Base-by-base conservation (phyloP, 2,888 invertebrate genomes). In the Coecobrya sp. region DNA sequence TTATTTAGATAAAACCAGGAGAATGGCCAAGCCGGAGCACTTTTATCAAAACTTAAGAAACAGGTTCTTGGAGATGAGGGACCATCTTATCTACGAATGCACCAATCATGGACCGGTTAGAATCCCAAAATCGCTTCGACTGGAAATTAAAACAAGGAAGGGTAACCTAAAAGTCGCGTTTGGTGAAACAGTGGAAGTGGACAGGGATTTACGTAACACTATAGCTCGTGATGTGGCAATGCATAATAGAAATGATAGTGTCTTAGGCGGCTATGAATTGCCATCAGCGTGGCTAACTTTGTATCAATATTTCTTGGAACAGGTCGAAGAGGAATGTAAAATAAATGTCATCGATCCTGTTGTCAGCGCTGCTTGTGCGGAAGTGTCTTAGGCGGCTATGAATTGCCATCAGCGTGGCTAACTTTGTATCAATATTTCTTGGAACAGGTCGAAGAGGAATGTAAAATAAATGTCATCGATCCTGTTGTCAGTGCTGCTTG, bases 31-130 rank as follows among this genome's bases (percentile, higher is more conserved):
- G 8, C 1, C 11, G 22, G 0, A 13, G 2, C n/a, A 68, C 36
- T 36, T 36, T 36, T 1, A 52, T 0, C 13, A 1, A 0, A 25
- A 85, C 16, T 27, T 85, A 13, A 5, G n/a, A 2, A 85, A 68
- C 49, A 27, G 86, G 7, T 86, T 86, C 22, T 7, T 86, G 13
- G 86, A 86, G 55, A 70, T 86, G 73, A 16, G 86, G 49, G 86
- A 86, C 0, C 30, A 55, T 36, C 25, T 86, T 11, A 30, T 52
- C 10, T 86, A 86, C 19, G 86, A 86, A 27, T 73, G 36, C 36
- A 27, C 13, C 36, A 25, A 16, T 4, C 73, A 73, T 22, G 86
- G 86, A 0, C 30, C 0, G 0, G 11, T 0, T 0, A 19, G 86
- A n/a, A 49, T 73, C 16, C 86, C 86, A 11, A 70, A 55, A 13